Percentiles rank a stretch among this genome's conserved stretches.
phyloP scores from a whole-genome alignment of 1,140 invertebrate genomes.

The Lasioglossum baleicum region DNA sequence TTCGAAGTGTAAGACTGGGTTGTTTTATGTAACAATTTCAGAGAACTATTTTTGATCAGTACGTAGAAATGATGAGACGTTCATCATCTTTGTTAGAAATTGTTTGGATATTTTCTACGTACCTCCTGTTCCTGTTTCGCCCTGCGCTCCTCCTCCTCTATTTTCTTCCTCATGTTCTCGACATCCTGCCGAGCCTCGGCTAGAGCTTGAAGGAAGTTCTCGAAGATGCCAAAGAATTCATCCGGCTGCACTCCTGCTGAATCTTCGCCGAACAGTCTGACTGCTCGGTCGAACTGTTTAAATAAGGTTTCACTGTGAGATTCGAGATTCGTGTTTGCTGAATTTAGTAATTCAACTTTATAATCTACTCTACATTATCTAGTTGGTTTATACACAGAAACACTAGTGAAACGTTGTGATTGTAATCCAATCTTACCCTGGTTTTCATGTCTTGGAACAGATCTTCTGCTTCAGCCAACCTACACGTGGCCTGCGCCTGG shows the following conservation, averaged over 20 bases:
- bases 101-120: slow-evolving; percentile 45
- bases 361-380: no score
- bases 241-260: slow-evolving; percentile 92
- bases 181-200: slow-evolving; percentile 94
- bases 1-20: no score
- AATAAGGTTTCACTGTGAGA: not conserved
- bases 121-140: slow-evolving; percentile 95
- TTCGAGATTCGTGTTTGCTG: no score
- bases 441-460: slow-evolving; percentile 93
- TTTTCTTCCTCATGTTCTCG: slow-evolving; percentile 89
- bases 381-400: not conserved
- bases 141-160: slow-evolving; percentile 95
- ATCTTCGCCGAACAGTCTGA: slow-evolving; percentile 95
- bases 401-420: not conserved
- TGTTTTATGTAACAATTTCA: no score
- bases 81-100: not conserved
- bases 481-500: slow-evolving; percentile 92
- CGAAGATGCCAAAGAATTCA: slow-evolving; percentile 97
- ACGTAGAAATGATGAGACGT: no score
- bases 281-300: slow-evolving; percentile 90
- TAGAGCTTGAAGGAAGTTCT: slow-evolving; percentile 92
- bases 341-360: no score
- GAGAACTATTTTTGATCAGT: no score
- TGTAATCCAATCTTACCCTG: slow-evolving; percentile 80
- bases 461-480: slow-evolving; percentile 96